phyloP scores from a whole-genome alignment of 1,140 invertebrate genomes.

The Brachystomella parvula region DNA sequence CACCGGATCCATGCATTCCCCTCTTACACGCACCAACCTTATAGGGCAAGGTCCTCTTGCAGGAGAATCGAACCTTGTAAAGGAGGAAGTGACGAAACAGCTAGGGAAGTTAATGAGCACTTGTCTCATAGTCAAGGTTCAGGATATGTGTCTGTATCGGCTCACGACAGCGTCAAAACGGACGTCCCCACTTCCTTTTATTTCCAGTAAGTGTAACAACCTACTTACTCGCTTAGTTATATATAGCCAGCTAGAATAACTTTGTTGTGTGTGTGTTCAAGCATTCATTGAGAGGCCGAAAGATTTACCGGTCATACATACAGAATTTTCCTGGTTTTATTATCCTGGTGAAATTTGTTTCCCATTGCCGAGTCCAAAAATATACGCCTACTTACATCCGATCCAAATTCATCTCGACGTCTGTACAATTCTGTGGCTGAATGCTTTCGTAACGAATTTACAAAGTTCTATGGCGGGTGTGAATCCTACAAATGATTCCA shows the following conservation, averaged over 20 bases:
- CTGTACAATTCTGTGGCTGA: slow-evolving; percentile 80
- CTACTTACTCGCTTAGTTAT: not conserved
- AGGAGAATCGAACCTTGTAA: slow-evolving; percentile 49
- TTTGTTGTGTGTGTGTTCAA: slow-evolving; percentile 42
- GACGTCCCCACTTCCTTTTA: slow-evolving; percentile 63
- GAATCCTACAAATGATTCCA: slow-evolving; percentile 50
- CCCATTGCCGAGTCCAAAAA: slow-evolving; percentile 87
- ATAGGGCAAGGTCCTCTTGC: not conserved
- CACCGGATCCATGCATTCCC: slow-evolving; percentile 28
- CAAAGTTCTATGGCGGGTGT: slow-evolving; percentile 58
- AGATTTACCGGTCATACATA: slow-evolving; percentile 80
- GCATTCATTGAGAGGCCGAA: slow-evolving; percentile 79
- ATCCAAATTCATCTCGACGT: slow-evolving; percentile 75
- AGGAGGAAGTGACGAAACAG: slow-evolving; percentile 61
- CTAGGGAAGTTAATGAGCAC: slow-evolving; percentile 82
- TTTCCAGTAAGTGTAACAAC: slow-evolving; percentile 57
- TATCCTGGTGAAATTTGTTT: slow-evolving; percentile 88
- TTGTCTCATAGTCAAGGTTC: slow-evolving; percentile 77
- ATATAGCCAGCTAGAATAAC: no score
- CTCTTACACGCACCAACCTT: slow-evolving; percentile 17
- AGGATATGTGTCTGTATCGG: slow-evolving; percentile 77
- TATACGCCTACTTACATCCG: slow-evolving; percentile 83
- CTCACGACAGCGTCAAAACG: slow-evolving; percentile 67
- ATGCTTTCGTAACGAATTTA: slow-evolving; percentile 83
- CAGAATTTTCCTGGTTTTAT: slow-evolving; percentile 94